Percentiles rank a stretch among this genome's conserved stretches.
phyloP scores from a whole-genome alignment of 2,888 invertebrate genomes.

The Malachius bipustulatus region DNA sequence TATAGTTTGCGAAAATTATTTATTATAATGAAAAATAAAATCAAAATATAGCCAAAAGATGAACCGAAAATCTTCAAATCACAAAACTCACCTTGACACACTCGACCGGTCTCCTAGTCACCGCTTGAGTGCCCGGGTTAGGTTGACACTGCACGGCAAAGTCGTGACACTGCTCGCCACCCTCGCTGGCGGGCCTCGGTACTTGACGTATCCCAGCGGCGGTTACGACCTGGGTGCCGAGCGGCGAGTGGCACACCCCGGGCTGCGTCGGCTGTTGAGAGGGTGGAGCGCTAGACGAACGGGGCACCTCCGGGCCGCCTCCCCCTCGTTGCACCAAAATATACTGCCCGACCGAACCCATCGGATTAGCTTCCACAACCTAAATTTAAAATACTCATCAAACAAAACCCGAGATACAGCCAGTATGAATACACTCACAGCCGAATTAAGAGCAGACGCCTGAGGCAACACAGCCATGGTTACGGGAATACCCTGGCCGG shows the following conservation, averaged over 20 bases:
- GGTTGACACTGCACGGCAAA: conserved; percentile 35
- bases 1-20: no score
- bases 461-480: conserved; percentile 43
- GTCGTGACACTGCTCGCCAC: conserved; percentile 23
- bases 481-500: conserved; percentile 45
- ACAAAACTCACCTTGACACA: no score
- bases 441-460: conserved; percentile 34
- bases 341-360: conserved; percentile 62
- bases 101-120: conserved; percentile 37
- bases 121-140: conserved; percentile 40
- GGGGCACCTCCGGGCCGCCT: conserved; percentile 47
- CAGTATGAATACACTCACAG: conserved; percentile 35
- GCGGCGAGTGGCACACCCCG: conserved; percentile 27
- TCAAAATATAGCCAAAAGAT: no score
- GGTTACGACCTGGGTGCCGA: conserved; percentile 27
- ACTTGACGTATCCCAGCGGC: conserved; percentile 32
- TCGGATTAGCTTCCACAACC: conserved; percentile 47
- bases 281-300: conserved; percentile 78
- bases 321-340: conserved; percentile 67
- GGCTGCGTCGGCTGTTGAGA: conserved; percentile 35
- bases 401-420: no score
- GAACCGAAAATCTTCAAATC: no score
- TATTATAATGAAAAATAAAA: no score
- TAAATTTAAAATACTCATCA: no score
- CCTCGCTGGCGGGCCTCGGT: conserved; percentile 52